A percentile compares a stretch with the other conserved stretches of the same genome.
phyloP scores from a whole-genome alignment of 1,140 invertebrate species.

The Zaprionus lachaisei region DNA sequence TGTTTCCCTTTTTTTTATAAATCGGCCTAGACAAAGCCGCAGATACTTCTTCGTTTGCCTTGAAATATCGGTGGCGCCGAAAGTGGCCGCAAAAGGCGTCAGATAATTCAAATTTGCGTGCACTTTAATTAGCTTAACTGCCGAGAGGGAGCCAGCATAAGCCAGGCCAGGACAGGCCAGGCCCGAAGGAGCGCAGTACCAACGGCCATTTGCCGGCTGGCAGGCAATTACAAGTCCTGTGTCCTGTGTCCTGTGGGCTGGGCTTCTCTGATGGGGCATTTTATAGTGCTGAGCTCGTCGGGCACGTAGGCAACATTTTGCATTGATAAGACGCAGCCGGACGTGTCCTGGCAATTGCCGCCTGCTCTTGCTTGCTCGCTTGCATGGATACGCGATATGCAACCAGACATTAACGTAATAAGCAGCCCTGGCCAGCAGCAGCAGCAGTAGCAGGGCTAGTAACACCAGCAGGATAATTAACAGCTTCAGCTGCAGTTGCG shows the following conservation, averaged over 20 bases:
- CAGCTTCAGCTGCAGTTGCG: constrained; percentile 53
- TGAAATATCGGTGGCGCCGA: constrained; percentile 51
- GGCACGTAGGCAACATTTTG: constrained; percentile 63
- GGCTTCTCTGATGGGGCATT: constrained; percentile 11
- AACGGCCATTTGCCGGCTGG: constrained; percentile 50
- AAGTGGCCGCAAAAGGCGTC: constrained; percentile 39
- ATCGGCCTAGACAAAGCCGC: constrained; percentile 32
- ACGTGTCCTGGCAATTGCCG: constrained; percentile 61
- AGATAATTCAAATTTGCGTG: constrained; percentile 76
- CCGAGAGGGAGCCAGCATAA: not conserved
- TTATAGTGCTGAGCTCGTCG: constrained; percentile 17
- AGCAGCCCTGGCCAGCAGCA: constrained; percentile 39
- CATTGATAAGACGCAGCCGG: constrained; percentile 50
- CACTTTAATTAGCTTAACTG: constrained; percentile 77
- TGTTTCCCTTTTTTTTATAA: constrained; percentile 27
- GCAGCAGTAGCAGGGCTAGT: constrained; percentile 22
- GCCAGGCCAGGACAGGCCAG: constrained; percentile 13
- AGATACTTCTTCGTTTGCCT: constrained; percentile 52
- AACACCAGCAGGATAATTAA: constrained; percentile 64
- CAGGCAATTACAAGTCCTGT: constrained; percentile 58
- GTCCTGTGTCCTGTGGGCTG: not conserved
- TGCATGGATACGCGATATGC: constrained; percentile 48
- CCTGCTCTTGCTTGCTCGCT: constrained; percentile 31
- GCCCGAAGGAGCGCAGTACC: constrained; percentile 33
- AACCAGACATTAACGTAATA: constrained; percentile 76